These are phyloP conservation scores for Philopedon plagiatum DNA, from an alignment of 2,888 invertebrate genomes.

Conservation along the genomic window DNA sequence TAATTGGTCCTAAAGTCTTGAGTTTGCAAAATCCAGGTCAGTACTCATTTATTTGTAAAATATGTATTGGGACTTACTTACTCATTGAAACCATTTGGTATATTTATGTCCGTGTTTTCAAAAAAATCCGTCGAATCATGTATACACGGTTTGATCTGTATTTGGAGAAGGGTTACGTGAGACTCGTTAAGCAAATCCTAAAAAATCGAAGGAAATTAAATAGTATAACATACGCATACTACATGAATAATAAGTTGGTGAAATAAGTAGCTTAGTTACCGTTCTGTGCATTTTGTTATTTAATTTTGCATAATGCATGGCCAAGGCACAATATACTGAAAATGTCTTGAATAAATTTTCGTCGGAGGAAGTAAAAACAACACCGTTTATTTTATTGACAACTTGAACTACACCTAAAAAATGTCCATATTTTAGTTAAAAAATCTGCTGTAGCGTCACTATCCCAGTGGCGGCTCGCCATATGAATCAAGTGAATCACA, in stretches of 20 bases:
- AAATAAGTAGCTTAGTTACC: too few species aligned
- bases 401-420: slow-evolving; percentile 73
- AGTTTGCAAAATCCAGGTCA: too few species aligned
- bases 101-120: slow-evolving; percentile 66
- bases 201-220: too few species aligned
- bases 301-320: slow-evolving; percentile 73
- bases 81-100: slow-evolving; percentile 70
- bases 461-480: too few species aligned
- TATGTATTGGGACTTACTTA: too few species aligned
- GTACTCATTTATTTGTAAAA: too few species aligned
- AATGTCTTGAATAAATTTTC: slow-evolving; percentile 73
- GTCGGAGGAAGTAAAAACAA: slow-evolving; percentile 71
- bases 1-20: too few species aligned
- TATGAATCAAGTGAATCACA: too few species aligned
- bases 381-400: slow-evolving; percentile 71
- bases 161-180: slow-evolving; percentile 67
- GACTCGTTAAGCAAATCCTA: slow-evolving; percentile 54
- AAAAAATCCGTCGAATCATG: slow-evolving; percentile 70
- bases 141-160: slow-evolving; percentile 72
- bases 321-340: slow-evolving; percentile 73
- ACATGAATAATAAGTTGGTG: too few species aligned
- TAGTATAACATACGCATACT: too few species aligned
- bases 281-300: slow-evolving; percentile 70
- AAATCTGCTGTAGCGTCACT: too few species aligned
- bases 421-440: too few species aligned